A percentile compares a stretch with the other conserved stretches of the same genome.
phyloP scores from a whole-genome alignment of 2,113 vertebrate species.

The Nematolebias whitei region DNA sequence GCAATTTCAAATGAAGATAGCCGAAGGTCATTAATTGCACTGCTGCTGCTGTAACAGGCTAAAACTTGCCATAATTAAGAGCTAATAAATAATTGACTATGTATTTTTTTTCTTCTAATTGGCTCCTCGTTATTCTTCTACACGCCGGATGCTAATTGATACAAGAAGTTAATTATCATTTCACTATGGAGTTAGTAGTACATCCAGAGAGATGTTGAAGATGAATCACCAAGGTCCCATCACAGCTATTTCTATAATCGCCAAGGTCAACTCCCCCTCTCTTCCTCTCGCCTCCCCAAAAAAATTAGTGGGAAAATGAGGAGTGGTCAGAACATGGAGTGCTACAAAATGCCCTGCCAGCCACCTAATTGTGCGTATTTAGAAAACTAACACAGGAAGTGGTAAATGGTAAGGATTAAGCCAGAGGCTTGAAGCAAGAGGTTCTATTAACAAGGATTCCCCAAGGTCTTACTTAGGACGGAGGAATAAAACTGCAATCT shows the following conservation, averaged over 20 bases:
- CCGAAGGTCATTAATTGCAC: slow-evolving; percentile 82
- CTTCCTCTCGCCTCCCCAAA: neutral
- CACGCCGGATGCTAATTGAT: slow-evolving; percentile 76
- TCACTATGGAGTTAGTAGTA: slow-evolving; percentile 57
- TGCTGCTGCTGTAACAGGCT: slow-evolving; percentile 71
- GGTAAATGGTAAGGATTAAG: slow-evolving; percentile 76
- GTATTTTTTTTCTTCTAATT: slow-evolving; percentile 80
- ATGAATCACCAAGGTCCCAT: slow-evolving; percentile 59
- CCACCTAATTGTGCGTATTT: slow-evolving; percentile 80
- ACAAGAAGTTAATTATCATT: slow-evolving; percentile 76
- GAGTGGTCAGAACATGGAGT: slow-evolving; percentile 61
- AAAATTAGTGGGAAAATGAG: slow-evolving; percentile 38
- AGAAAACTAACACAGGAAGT: slow-evolving; percentile 77
- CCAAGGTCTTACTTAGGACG: slow-evolving; percentile 74
- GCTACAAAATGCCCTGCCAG: slow-evolving; percentile 67
- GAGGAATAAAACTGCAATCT: slow-evolving; percentile 65
- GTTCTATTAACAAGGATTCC: slow-evolving; percentile 77
- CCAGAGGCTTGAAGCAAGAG: slow-evolving; percentile 75
- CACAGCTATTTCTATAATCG: slow-evolving; percentile 38
- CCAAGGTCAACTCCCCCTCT: slow-evolving; percentile 51
- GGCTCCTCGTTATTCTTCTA: slow-evolving; percentile 73
- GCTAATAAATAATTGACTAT: slow-evolving; percentile 82
- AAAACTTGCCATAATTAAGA: slow-evolving; percentile 80
- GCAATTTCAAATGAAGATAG: slow-evolving; percentile 79
- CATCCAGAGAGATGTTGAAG: slow-evolving; percentile 48